These are phyloP conservation scores for Lasioglossum malachurum DNA, from an alignment of 2,888 invertebrate genomes.

Conservation along the genomic window DNA sequence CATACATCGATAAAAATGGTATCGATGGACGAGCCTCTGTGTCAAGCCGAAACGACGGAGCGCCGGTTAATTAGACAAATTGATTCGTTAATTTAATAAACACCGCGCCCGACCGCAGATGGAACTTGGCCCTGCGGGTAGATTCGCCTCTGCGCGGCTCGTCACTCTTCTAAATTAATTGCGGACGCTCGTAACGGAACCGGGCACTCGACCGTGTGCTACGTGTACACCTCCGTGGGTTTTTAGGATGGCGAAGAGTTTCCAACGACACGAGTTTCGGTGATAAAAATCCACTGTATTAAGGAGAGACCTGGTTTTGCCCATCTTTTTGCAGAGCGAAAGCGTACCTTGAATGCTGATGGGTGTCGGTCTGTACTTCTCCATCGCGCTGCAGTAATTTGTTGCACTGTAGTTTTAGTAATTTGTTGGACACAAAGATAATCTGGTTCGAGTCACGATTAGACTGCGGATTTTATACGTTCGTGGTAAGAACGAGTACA, in stretches of 20 bases:
- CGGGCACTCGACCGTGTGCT: background rate
- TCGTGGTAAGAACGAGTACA: background rate
- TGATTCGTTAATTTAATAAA: conserved; percentile 22
- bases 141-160: background rate
- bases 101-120: background rate
- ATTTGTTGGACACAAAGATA: too few relatives aligned
- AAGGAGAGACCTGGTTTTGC: background rate
- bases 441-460: background rate
- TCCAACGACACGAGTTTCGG: background rate
- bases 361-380: background rate
- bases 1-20: background rate
- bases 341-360: conserved; percentile 1
- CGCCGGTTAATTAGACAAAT: conserved; percentile 17
- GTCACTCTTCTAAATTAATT: conserved; percentile 1
- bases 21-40: background rate
- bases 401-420: too few relatives aligned
- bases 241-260: background rate
- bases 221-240: background rate
- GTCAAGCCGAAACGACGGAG: background rate
- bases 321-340: background rate
- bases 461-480: background rate
- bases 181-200: background rate
- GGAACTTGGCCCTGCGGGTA: background rate
- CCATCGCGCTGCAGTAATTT: background rate
- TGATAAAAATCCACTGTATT: background rate